Base-by-base conservation (phyloP, 2,888 invertebrate species). In the Caenorhabditis angaria region DNA sequence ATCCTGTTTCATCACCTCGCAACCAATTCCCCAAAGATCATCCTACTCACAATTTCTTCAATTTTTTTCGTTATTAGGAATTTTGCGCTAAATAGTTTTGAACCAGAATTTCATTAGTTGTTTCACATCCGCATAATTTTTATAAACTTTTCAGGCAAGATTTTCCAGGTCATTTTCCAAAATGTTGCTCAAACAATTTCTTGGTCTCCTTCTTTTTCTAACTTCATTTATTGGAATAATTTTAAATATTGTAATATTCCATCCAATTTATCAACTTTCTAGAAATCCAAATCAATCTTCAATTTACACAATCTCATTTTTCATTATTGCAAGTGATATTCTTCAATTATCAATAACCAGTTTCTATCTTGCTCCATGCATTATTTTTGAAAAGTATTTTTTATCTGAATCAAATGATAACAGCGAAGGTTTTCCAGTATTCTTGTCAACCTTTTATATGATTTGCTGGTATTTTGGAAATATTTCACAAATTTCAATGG, bases 401-500 rank as follows among this genome's bases (percentile, higher is more conserved):
- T 68, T 77, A 51, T 54, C 65, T 0, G 67, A 65, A 12, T 73
- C 70, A n/a, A n/a, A n/a, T n/a, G n/a, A n/a, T 8, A 53, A 58
- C 4, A 56, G 63, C 41, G 60, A 56, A 0, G 3, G n/a, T 0
- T 12, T 61, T 0, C 55, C 64, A 5, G 56, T 69, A 4, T 63
- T 76, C 50, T 54, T 79, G 5, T 71, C 72, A 0, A 71, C 66
- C 14, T 32, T 75, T 22, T 79, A 76, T 60, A 70, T 79, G 70
- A 35, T 65, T 41, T 61, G 61, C 47, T 79, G 79, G 79, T 77
- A 79, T 47, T 62, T 72, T 61, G 71, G 69, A 12, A 69, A 68
- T 24, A 58, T 76, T 25, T 67, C 75, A 0, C 79, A 79, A 29
- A 79, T 79, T 41, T 61, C 77, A 18, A 71, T 77, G 56, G 71